Evolutionary conservation across 2,113 vertebrate genomes (phyloP), one percentile per base, ranked within the genome.

Genomic region (Dicaeum eximium): DNA sequence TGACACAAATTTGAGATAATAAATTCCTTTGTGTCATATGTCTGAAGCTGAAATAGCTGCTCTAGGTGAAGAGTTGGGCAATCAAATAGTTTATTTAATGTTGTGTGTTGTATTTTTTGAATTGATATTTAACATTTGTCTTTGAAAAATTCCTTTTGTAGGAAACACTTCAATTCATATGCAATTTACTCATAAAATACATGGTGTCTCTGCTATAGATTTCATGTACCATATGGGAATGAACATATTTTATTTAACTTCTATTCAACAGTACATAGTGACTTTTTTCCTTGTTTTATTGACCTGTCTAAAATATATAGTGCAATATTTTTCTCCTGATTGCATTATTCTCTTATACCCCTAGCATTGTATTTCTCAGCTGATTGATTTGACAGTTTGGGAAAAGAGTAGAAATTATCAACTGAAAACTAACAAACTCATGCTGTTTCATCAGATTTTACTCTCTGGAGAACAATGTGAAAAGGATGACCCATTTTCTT

Each of bases 331-430:
- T 93, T 37, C 6, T 33, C 25, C 10, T 64, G 37, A 79, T 69
- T 81, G 20, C 53, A 61, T 91, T 95, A 57, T 92, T 95, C 61
- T 75, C 31, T 86, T 64, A 38, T 12, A 60, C 13, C 5, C 23
- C 64, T 82, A 79, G 23, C 13, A 78, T 11, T 73, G 38, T 33
- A 50, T 81, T 95, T 89, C 78, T 90, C 61, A 85, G 37, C n/a
- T 48, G 37, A 82, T 23, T 91, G 83, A 71, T 78, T 79, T 93
- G 78, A 80, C 61, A 69, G 16, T 91, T 91, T 4, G 3, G 60
- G 54, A 87, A 87, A 94, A 94, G 61, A 38, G 16, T 88, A 85
- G 57, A 85, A 92, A 89, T 80, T 95, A 70, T 53, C 40, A 65
- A 8, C 57, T 79, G 65, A 75, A 75, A 93, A 61, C 65, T 87